phyloP scores from a whole-genome alignment of 2,113 vertebrate genomes.

The Hippopotamus amphibius region DNA sequence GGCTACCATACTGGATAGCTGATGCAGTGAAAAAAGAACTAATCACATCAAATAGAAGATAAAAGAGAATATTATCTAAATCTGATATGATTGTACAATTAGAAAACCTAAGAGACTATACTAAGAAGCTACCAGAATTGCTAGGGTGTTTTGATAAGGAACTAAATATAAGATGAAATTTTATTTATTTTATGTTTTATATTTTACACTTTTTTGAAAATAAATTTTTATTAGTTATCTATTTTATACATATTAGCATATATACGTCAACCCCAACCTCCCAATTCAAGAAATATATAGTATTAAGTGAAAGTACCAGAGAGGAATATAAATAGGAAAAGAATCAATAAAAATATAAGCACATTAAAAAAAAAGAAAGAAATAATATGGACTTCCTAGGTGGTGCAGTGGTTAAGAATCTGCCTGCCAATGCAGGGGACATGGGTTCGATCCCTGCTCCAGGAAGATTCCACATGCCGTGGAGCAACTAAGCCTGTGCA shows the following conservation, averaged over 20 bases:
- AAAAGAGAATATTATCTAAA: constrained; percentile 32
- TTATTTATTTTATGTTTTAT: background rate
- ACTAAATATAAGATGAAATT: background rate
- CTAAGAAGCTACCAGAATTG: constrained; percentile 9
- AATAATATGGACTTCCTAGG: too few species aligned
- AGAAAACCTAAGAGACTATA: background rate
- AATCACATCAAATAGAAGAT: constrained; percentile 10
- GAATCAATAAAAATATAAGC: background rate
- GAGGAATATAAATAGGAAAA: background rate
- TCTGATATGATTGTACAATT: background rate
- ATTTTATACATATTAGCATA: too few species aligned
- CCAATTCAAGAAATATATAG: background rate
- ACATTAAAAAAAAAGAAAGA: background rate
- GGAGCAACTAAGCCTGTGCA: too few species aligned
- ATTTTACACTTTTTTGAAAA: too few species aligned
- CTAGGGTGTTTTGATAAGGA: constrained; percentile 20
- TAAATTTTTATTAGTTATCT: too few species aligned
- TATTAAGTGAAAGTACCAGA: background rate
- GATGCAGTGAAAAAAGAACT: background rate
- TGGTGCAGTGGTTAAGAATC: too few species aligned
- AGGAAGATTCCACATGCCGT: too few species aligned
- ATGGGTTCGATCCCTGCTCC: too few species aligned
- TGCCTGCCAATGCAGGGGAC: too few species aligned
- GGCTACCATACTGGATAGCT: background rate
- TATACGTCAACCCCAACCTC: too few species aligned